phyloP scores from a whole-genome alignment of 2,888 invertebrate species.

The Zele albiditarsus region DNA sequence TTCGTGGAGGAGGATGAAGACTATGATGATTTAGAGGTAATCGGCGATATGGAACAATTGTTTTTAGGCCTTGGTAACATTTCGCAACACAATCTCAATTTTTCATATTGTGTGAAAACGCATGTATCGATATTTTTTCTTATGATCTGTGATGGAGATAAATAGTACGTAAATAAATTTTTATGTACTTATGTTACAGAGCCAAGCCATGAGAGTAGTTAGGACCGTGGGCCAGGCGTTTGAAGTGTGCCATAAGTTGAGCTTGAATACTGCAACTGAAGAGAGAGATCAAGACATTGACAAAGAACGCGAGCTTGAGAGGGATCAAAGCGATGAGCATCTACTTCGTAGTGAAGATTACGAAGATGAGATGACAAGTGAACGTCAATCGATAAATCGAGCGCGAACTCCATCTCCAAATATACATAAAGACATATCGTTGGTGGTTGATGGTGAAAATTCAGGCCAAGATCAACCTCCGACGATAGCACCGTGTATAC shows the following conservation, averaged over 20 bases:
- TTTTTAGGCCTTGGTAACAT: background rate
- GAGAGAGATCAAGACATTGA: conserved; percentile 64
- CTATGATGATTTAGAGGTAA: conserved; percentile 71
- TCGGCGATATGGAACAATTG: conserved; percentile 6
- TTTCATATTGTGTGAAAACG: background rate
- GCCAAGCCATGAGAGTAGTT: conserved; percentile 98
- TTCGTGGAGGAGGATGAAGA: conserved; percentile 66
- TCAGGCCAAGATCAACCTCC: conserved; percentile 63
- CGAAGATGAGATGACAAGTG: conserved; percentile 74
- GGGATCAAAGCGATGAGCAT: conserved; percentile 62
- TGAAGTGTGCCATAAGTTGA: conserved; percentile 98
- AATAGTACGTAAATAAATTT: conserved; percentile 23
- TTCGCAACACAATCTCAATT: too few relatives aligned
- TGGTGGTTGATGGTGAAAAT: conserved; percentile 66
- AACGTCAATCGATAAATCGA: conserved; percentile 57
- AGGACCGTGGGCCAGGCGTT: conserved; percentile 99
- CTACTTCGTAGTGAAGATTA: conserved; percentile 70
- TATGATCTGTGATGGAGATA: background rate
- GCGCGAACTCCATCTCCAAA: conserved; percentile 65
- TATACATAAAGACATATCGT: conserved; percentile 70
- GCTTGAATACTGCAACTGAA: conserved; percentile 76
- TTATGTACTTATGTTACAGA: conserved; percentile 76
- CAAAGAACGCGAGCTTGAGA: conserved; percentile 58
- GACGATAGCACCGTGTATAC: conserved; percentile 59
- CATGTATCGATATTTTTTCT: background rate